These are phyloP conservation scores for Callimorpha dominula DNA, from an alignment of 2,888 invertebrate genomes.

Conservation along the genomic window DNA sequence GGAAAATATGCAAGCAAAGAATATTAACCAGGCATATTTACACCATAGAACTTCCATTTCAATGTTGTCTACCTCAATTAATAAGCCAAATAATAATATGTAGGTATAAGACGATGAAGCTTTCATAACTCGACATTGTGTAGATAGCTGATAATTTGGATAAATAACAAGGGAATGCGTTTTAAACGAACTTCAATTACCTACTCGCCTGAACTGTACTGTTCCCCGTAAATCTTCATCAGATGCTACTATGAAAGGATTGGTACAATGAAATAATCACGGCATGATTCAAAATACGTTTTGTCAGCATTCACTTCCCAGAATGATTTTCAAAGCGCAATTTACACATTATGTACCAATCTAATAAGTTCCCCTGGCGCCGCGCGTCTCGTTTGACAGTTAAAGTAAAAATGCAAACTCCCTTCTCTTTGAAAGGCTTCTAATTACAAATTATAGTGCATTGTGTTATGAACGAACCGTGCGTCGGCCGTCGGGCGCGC, in stretches of 20 bases:
- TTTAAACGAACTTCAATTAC: not conserved
- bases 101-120: no score
- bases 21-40: no score
- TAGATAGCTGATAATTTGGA: no score
- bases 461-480: conserved; percentile 35
- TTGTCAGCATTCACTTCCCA: conserved; percentile 32
- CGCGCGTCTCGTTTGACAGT: conserved; percentile 18
- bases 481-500: conserved; percentile 34
- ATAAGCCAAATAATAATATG: no score
- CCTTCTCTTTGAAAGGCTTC: conserved; percentile 47
- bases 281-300: conserved; percentile 23
- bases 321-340: conserved; percentile 51
- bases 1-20: no score
- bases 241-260: not conserved
- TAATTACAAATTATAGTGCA: conserved; percentile 51
- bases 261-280: conserved; percentile 7
- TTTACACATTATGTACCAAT: conserved; percentile 46
- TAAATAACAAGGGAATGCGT: no score
- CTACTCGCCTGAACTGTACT: not conserved
- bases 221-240: not conserved
- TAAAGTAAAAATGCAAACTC: conserved; percentile 36
- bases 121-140: no score
- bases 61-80: no score
- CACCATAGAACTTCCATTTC: no score
- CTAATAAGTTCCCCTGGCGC: conserved; percentile 35